Percentiles rank a stretch among this genome's conserved stretches.
phyloP scores from a whole-genome alignment of 2,113 vertebrate genomes.

The Bagarius yarrelli region DNA sequence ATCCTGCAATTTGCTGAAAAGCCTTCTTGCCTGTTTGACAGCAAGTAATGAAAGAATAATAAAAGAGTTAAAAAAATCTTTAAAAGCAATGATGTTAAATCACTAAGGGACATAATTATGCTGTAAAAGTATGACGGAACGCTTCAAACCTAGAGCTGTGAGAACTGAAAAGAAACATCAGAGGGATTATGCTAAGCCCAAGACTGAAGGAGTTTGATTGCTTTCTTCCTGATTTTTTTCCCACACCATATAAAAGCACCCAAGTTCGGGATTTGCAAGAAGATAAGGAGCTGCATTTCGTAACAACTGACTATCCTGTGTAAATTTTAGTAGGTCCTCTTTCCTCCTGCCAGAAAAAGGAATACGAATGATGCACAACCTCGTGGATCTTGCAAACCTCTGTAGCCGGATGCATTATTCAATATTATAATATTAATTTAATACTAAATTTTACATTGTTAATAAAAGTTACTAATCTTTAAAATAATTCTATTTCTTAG shows the following conservation, averaged over 20 bases:
- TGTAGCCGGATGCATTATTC: slow-evolving; percentile 24
- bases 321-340: slow-evolving; percentile 40
- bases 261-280: slow-evolving; percentile 33
- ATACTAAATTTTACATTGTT: slow-evolving; percentile 16
- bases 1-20: slow-evolving; percentile 22
- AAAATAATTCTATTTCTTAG: slow-evolving; percentile 31
- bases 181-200: slow-evolving; percentile 49
- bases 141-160: slow-evolving; percentile 35
- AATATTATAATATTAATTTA: slow-evolving; percentile 26
- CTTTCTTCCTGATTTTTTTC: slow-evolving; percentile 32
- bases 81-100: slow-evolving; percentile 19
- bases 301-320: slow-evolving; percentile 28
- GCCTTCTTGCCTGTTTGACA: neutral
- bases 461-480: slow-evolving; percentile 22
- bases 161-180: slow-evolving; percentile 42
- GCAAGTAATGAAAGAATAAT: slow-evolving; percentile 17
- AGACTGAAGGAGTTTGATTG: slow-evolving; percentile 47
- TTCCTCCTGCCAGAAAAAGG: slow-evolving; percentile 3
- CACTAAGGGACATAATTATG: slow-evolving; percentile 42
- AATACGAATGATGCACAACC: slow-evolving; percentile 33
- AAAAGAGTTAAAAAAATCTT: slow-evolving; percentile 11
- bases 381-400: slow-evolving; percentile 23
- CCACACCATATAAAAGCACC: slow-evolving; percentile 18
- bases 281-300: slow-evolving; percentile 33
- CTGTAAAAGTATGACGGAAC: slow-evolving; percentile 30